Evolutionary conservation across 2,888 invertebrate genomes (phyloP).

Genomic region (Plebejus anna): DNA sequence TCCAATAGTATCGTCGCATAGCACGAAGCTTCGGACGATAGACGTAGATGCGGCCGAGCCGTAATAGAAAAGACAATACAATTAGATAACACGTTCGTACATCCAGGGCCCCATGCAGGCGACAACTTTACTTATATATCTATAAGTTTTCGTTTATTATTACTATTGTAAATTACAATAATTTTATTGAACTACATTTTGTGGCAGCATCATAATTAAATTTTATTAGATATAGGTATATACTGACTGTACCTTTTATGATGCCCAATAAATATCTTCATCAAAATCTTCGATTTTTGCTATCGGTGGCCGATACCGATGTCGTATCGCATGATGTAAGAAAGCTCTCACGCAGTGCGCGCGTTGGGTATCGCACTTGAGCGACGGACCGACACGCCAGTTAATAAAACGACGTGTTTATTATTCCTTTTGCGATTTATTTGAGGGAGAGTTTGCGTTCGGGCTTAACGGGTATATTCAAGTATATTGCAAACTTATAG

Average conservation of each 20-base stretch:
- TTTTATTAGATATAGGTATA: no score
- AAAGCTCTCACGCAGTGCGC: slow-evolving; percentile 40
- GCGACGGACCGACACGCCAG: slow-evolving; percentile 19
- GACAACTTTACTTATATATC: not conserved
- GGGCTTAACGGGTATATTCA: slow-evolving; percentile 5
- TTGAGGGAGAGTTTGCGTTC: slow-evolving; percentile 15
- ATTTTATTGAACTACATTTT: not conserved
- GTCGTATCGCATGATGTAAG: not conserved
- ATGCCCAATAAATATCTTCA: no score
- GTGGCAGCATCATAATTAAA: no score
- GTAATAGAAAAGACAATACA: not conserved
- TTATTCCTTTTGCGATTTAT: slow-evolving; percentile 20
- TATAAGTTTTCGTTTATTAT: not conserved
- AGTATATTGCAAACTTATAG: slow-evolving; percentile 7
- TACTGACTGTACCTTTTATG: no score
- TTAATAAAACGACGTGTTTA: slow-evolving; percentile 20
- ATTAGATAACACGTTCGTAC: not conserved
- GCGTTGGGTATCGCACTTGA: slow-evolving; percentile 31
- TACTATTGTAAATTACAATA: not conserved
- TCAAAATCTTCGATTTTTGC: not conserved
- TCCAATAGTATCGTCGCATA: no score
- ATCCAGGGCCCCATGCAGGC: not conserved
- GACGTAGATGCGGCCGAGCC: no score
- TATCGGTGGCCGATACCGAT: not conserved
- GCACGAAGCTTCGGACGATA: no score